Percentiles rank a stretch among this genome's conserved stretches.
Evolutionary conservation across 2,888 invertebrate genomes (phyloP).

Genomic region (Metellina segmentata): DNA sequence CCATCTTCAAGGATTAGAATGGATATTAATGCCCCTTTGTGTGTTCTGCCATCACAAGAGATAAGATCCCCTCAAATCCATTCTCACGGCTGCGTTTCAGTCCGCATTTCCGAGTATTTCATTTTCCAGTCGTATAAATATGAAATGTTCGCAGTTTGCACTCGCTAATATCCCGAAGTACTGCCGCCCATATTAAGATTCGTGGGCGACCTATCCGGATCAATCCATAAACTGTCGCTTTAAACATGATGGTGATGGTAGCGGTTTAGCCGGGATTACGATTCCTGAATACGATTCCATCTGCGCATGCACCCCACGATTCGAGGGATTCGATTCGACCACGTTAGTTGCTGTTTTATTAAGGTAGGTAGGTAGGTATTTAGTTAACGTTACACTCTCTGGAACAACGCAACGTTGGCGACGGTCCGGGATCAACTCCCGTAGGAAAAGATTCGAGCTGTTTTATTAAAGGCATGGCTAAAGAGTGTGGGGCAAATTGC

Average conservation of each 20-base stretch:
- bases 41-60: constrained; percentile 21
- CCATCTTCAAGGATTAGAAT: constrained; percentile 19
- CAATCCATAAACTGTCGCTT: constrained; percentile 47
- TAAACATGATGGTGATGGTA: constrained; percentile 24
- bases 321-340: neutral
- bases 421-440: too few species aligned
- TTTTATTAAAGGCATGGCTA: neutral
- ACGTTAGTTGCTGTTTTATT: neutral
- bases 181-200: constrained; percentile 3
- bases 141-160: constrained; percentile 26
- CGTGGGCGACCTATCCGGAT: constrained; percentile 28
- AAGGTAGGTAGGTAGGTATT: too few species aligned
- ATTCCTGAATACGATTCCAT: constrained; percentile 13
- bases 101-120: constrained; percentile 9
- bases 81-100: constrained; percentile 3
- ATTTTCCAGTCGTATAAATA: constrained; percentile 25
- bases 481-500: neutral
- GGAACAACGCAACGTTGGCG: too few species aligned
- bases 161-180: neutral
- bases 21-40: constrained; percentile 37
- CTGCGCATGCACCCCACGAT: neutral
- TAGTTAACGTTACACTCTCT: too few species aligned
- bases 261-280: constrained; percentile 23
- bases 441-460: too few species aligned
- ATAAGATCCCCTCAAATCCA: constrained; percentile 32